Conservation (phyloP, 1,140 invertebrate genomes). For the Drosophila mojavensis region DNA sequence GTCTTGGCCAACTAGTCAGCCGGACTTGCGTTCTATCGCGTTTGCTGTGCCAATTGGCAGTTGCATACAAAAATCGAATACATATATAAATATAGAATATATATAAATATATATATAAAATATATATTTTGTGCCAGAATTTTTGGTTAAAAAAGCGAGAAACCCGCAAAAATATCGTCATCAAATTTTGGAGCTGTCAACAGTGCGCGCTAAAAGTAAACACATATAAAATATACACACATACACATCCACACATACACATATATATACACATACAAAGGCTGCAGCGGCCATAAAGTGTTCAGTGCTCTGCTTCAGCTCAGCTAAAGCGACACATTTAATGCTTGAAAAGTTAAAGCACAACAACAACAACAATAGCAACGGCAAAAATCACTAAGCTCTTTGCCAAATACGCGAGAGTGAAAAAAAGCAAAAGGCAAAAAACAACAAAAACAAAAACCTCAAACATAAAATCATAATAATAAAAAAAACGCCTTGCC, state of each 20-base stretch:
- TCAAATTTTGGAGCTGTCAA: constrained; percentile 31
- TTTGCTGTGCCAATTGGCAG: constrained; percentile 5
- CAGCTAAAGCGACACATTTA: constrained; percentile 66
- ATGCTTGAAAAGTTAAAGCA: constrained; percentile 68
- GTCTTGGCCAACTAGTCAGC: constrained; percentile 33
- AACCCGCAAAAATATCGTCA: constrained; percentile 31
- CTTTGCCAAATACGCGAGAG: constrained; percentile 50
- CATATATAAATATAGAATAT: background rate
- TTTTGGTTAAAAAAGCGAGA: constrained; percentile 14
- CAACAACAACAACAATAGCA: constrained; percentile 16
- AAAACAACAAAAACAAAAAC: constrained; percentile 24
- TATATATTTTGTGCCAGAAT: background rate
- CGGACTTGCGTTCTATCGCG: constrained; percentile 51
- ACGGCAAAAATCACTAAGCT: constrained; percentile 48
- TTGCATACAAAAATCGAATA: constrained; percentile 22
- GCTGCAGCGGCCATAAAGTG: constrained; percentile 70
- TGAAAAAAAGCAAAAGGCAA: constrained; percentile 40
- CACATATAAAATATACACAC: constrained; percentile 30
- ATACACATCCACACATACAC: constrained; percentile 29
- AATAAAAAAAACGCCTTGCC: constrained; percentile 33
- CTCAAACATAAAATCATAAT: constrained; percentile 28
- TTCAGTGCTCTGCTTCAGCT: constrained; percentile 10
- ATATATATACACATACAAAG: constrained; percentile 40
- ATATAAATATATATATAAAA: constrained; percentile 2
- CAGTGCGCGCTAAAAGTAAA: constrained; percentile 62